Percentiles rank a stretch among this genome's conserved stretches.
Evolutionary conservation across 2,797 vertebrate species (phyloP).

Genomic region (Pogonophryne albipinna): DNA sequence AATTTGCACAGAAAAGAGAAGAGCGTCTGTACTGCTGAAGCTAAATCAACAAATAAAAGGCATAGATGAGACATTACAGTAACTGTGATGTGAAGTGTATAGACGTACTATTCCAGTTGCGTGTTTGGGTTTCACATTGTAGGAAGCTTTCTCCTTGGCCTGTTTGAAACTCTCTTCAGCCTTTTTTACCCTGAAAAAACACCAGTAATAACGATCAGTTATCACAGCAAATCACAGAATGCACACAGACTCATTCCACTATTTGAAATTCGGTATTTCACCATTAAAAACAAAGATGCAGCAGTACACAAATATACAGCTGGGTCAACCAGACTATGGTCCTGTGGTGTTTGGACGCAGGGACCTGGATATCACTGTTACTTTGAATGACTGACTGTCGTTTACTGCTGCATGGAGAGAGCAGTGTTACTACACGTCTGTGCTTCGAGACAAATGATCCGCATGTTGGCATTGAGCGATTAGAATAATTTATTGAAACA

Average conservation of each 20-base stretch:
- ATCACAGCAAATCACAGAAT: slow-evolving; percentile 10
- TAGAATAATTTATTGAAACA: slow-evolving; percentile 1
- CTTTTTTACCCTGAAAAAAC: slow-evolving; percentile 89
- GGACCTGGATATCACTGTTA: slow-evolving; percentile 42
- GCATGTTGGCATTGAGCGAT: slow-evolving; percentile 20
- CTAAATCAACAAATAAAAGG: slow-evolving; percentile 18
- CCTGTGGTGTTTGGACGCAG: slow-evolving; percentile 54
- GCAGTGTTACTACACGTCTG: slow-evolving; percentile 38
- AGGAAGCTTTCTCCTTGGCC: slow-evolving; percentile 91
- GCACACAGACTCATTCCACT: slow-evolving; percentile 23
- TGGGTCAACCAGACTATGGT: slow-evolving; percentile 29
- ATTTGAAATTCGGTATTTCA: slow-evolving; percentile 32
- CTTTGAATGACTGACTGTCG: slow-evolving; percentile 47
- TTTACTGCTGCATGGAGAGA: slow-evolving; percentile 42
- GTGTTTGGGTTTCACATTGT: slow-evolving; percentile 94
- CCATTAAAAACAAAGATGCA: slow-evolving; percentile 5
- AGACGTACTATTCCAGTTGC: slow-evolving; percentile 94
- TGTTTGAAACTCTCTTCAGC: slow-evolving; percentile 93
- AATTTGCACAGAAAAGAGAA: slow-evolving; percentile 29
- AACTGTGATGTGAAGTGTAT: slow-evolving; percentile 6
- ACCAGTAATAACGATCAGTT: not conserved
- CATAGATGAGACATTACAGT: slow-evolving; percentile 1
- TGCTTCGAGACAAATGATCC: slow-evolving; percentile 38
- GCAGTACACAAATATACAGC: slow-evolving; percentile 10
- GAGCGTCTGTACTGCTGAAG: not conserved